Base-by-base conservation (phyloP, 2,797 vertebrate species). In the Hafferia zeledoni region DNA sequence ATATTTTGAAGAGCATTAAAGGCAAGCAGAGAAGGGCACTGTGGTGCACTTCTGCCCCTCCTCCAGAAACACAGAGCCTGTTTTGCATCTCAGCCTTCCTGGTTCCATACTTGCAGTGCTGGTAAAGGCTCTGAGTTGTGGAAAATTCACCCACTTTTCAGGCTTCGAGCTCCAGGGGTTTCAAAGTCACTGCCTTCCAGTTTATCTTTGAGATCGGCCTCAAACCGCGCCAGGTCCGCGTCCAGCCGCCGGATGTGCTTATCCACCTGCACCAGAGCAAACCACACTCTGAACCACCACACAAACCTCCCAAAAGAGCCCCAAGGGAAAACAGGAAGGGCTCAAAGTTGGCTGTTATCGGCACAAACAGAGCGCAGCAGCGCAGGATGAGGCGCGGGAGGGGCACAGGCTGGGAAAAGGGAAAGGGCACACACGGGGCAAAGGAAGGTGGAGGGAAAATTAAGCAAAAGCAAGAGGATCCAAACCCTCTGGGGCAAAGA, bases 181-280 rank as follows among this genome's bases (percentile, higher is more conserved):
- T 99, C 99, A 6, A 99, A 99, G 91, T 99, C 98, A 3, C 98
- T 99, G 91, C 99, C 97, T 90, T 99, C 99, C 97, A 99, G 97
- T 95, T 99, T 99, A 89, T 99, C 99, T 88, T 99, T 99, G n/a
- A 99, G 98, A 94, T 99, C 99, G 1, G 99, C 99, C 71, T 99
- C 99, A 30, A 99, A 99, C 10, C 99, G 98, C 0, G 99, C 99
- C 83, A 99, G 95, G 95, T 99, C 99, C 1, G 99, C 99, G 16
- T 99, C 99, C 55, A 99, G 98, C 59, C 99, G 98, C 43, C 99
- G 98, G 88, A 99, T 99, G 70, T 99, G 99, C 96, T 99, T 99
- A 96, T 99, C 99, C 97, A 99, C 99, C 99, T 99, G 93, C 14
- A 41, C 65, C 1, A 25, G 24, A 49, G 93, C 14, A 83, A 78